A percentile compares a stretch with the other conserved stretches of the same genome.
These are phyloP conservation scores for Tupaia tana DNA, from an alignment of 2,113 vertebrate species.

Conservation along the genomic window DNA sequence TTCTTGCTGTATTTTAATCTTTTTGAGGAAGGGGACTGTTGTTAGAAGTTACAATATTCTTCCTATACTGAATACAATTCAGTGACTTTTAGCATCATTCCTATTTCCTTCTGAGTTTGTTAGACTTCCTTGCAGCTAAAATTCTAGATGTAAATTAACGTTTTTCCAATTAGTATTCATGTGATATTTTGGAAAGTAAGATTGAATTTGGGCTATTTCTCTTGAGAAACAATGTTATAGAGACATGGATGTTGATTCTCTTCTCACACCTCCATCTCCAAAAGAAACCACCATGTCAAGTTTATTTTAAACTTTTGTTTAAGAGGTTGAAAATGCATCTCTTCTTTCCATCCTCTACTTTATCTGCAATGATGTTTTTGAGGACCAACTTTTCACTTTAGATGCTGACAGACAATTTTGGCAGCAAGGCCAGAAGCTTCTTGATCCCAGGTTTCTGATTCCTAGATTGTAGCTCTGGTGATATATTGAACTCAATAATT, in stretches of 20 bases:
- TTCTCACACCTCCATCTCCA: too few relatives aligned
- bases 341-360: not conserved
- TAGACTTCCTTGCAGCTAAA: not conserved
- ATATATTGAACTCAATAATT: not conserved
- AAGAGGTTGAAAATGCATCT: not conserved
- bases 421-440: not conserved
- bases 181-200: not conserved
- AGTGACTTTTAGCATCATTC: not conserved
- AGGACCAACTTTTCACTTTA: not conserved
- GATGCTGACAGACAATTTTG: not conserved
- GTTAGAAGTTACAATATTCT: not conserved
- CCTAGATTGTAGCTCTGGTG: not conserved
- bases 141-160: not conserved
- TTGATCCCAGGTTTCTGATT: constrained; percentile 14
- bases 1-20: not conserved
- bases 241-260: not conserved
- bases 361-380: constrained; percentile 21
- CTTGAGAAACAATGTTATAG: not conserved
- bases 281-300: not conserved
- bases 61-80: not conserved
- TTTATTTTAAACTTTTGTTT: constrained; percentile 25
- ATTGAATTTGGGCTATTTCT: not conserved
- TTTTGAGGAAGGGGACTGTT: not conserved
- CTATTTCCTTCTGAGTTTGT: not conserved
- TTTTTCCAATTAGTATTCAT: not conserved